Conservation (phyloP, 2,797 vertebrate genomes). For the Menidia menidia region DNA sequence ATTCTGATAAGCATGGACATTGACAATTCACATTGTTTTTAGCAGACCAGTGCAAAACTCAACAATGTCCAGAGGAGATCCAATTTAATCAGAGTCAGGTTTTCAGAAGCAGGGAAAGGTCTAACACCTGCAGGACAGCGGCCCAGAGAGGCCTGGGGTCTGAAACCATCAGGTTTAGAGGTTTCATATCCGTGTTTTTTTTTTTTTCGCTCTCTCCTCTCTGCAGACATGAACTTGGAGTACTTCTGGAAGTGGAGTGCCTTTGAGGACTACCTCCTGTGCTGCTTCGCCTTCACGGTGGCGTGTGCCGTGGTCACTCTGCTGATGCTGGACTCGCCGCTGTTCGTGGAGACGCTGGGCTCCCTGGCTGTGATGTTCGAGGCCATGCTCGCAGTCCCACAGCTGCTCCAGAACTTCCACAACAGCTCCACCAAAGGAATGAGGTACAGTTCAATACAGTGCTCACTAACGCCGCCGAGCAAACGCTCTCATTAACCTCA, state of each 20-base stretch:
- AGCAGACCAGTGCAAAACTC: no score
- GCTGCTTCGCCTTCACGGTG: slow-evolving; percentile 82
- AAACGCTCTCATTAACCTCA: no score
- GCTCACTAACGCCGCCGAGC: no score
- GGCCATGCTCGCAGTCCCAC: slow-evolving; percentile 86
- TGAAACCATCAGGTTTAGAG: no score
- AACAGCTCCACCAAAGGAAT: slow-evolving; percentile 85
- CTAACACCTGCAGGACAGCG: no score
- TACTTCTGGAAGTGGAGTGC: slow-evolving; percentile 87
- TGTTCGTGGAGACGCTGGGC: slow-evolving; percentile 85
- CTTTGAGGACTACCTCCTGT: slow-evolving; percentile 86
- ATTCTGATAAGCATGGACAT: no score
- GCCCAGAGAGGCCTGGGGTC: no score
- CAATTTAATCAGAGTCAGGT: no score
- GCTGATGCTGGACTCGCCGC: slow-evolving; percentile 79
- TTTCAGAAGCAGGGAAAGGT: no score
- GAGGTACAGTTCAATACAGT: slow-evolving; percentile 73
- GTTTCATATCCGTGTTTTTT: neutral
- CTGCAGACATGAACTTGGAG: slow-evolving; percentile 78
- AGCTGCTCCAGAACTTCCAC: slow-evolving; percentile 85
- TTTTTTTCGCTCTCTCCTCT: neutral
- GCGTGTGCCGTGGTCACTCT: slow-evolving; percentile 79
- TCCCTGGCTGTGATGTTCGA: slow-evolving; percentile 83
- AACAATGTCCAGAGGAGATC: no score
- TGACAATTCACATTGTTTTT: no score